Conservation (phyloP, 2,888 invertebrate genomes). For the Macrosiphum euphorbiae region DNA sequence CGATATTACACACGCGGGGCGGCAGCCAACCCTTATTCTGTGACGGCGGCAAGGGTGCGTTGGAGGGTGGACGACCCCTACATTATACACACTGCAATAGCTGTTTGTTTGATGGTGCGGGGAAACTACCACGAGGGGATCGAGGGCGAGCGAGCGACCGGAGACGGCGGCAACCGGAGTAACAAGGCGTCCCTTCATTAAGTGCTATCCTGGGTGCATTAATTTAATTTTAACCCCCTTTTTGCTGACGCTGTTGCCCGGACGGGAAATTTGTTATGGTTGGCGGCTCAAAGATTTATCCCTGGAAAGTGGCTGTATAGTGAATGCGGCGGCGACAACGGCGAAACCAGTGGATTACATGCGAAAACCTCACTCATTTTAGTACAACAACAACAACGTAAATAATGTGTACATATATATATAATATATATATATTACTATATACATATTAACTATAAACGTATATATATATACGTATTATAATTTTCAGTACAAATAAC, state of each 20-base stretch:
- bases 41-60: neutral
- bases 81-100: conserved; percentile 23
- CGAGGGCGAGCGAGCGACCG: conserved; percentile 57
- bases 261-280: conserved; percentile 60
- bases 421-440: too few species aligned
- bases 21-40: conserved; percentile 39
- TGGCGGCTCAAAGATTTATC: conserved; percentile 55
- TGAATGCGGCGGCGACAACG: conserved; percentile 40
- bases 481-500: neutral
- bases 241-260: neutral
- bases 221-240: conserved; percentile 62
- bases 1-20: conserved; percentile 49
- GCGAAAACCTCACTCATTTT: conserved; percentile 47
- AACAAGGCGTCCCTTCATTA: conserved; percentile 65
- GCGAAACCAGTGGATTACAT: conserved; percentile 52
- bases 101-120: conserved; percentile 58
- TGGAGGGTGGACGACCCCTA: conserved; percentile 22
- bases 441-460: neutral
- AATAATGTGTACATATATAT: neutral
- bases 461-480: neutral
- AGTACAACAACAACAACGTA: neutral
- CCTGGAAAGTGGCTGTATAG: conserved; percentile 44
- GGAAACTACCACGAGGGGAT: neutral
- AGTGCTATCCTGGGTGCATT: conserved; percentile 65
- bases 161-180: conserved; percentile 64